Evolutionary conservation across 2,797 vertebrate genomes (phyloP), one percentile per base, ranked within the genome.

Genomic region (Saxicola maurus): DNA sequence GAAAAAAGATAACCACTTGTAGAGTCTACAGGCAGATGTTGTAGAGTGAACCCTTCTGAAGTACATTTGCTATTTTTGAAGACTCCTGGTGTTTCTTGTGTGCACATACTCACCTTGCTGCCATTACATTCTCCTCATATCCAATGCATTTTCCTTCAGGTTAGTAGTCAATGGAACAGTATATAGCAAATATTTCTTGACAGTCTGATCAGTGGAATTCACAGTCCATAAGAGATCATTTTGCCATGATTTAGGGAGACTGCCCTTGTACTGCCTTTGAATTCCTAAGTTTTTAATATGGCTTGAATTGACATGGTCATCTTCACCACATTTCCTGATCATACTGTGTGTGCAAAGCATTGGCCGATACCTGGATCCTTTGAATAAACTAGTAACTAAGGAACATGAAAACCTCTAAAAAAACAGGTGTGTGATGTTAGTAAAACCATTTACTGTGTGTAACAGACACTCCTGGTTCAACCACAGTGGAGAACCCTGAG

Each of bases 341-440:
- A n/a, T 8, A 59, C 24, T 49, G 37, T 8, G 9, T 10, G 12
- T 60, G 19, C 24, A 60, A 79, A 86, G 35, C 37, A 17, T 3
- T 17, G 37, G 16, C 48, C 52, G 60, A 48, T 25, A 69, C 8
- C 25, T 35, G 15, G 30, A n/a, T 93, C 55, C 18, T 76, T 37
- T 35, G 11, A 79, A 35, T 30, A 28, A 77, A 43, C 40, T 13
- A 55, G 15, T 37, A 56, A 60, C 37, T 38, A 45, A 66, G 17
- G 23, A 59, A 69, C 40, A 68, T 1, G 23, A 52, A 73, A 79
- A 38, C 17, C n/a, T 57, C 28, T 9, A 67, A 6, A 37, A 84
- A 78, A 83, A 43, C 0, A 3, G 8, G 69, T 4, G 13, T 0
- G 0, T 21, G 18, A 49, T 28, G 12, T 28, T 10, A 20, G 30